These are phyloP conservation scores for Sipha maydis DNA, from an alignment of 2,888 invertebrate species.

Conservation along the genomic window DNA sequence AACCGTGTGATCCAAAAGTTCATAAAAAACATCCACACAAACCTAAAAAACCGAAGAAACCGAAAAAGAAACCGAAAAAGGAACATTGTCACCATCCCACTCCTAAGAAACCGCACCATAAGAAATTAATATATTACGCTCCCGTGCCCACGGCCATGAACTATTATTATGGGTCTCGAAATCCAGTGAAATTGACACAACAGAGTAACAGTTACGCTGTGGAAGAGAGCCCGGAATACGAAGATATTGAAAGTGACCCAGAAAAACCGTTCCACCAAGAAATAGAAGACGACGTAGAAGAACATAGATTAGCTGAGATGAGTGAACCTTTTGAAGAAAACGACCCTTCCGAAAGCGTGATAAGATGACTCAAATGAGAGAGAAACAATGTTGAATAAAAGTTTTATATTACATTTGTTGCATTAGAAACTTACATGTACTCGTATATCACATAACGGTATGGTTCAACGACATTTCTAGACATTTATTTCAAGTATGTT, in stretches of 20 bases:
- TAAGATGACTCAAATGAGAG: no score
- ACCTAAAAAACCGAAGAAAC: slow-evolving; percentile 43
- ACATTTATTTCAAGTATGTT: no score
- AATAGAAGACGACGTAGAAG: slow-evolving; percentile 39
- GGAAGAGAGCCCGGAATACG: slow-evolving; percentile 10
- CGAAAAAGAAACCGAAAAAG: slow-evolving; percentile 41
- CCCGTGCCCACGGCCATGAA: slow-evolving; percentile 20
- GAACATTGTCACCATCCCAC: slow-evolving; percentile 10
- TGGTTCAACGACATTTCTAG: no score
- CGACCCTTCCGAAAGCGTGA: not conserved
- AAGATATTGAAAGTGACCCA: not conserved
- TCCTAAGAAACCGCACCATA: slow-evolving; percentile 43
- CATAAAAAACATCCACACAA: slow-evolving; percentile 36
- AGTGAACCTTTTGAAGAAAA: slow-evolving; percentile 25
- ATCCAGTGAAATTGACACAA: not conserved
- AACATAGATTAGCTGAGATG: slow-evolving; percentile 25
- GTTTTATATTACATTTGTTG: no score
- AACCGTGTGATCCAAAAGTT: slow-evolving; percentile 38
- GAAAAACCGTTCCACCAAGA: slow-evolving; percentile 33
- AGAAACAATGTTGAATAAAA: no score
- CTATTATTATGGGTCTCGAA: not conserved
- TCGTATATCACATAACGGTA: no score
- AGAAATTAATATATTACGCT: slow-evolving; percentile 45
- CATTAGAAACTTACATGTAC: no score
- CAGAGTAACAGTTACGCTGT: not conserved